phyloP scores from a whole-genome alignment of 2,888 invertebrate species.

The Cheilosia urbana region DNA sequence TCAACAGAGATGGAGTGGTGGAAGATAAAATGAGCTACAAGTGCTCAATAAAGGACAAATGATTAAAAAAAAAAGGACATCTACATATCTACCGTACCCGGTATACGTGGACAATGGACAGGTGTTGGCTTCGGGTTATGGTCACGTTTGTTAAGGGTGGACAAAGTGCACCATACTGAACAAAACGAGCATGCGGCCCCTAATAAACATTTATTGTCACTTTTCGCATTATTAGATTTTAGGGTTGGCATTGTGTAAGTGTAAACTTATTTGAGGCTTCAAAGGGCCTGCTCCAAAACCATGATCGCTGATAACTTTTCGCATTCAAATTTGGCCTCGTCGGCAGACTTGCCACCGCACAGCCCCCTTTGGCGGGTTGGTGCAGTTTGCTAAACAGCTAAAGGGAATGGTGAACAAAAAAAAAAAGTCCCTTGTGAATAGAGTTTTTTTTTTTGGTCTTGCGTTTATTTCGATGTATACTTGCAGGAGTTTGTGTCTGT shows the following conservation, averaged over 20 bases:
- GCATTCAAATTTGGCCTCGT: conserved; percentile 41
- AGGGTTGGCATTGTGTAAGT: conserved; percentile 21
- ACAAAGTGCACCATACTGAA: conserved; percentile 36
- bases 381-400: conserved; percentile 38
- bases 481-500: conserved; percentile 24
- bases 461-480: conserved; percentile 1
- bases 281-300: conserved; percentile 36
- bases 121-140: conserved; percentile 69
- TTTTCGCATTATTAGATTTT: conserved; percentile 59
- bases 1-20: conserved; percentile 62
- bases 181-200: conserved; percentile 31
- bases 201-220: conserved; percentile 71
- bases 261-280: conserved; percentile 2
- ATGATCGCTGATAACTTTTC: conserved; percentile 46
- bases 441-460: conserved; percentile 10
- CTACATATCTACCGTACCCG: conserved; percentile 16
- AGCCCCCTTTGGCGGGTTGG: neutral
- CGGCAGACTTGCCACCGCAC: neutral
- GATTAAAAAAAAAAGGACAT: conserved; percentile 47
- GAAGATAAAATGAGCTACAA: conserved; percentile 75
- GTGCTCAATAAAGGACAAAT: conserved; percentile 73
- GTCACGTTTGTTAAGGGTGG: conserved; percentile 64
- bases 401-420: conserved; percentile 45
- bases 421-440: conserved; percentile 55
- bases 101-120: conserved; percentile 42